A percentile compares a stretch with the other conserved stretches of the same genome.
Evolutionary conservation across 2,113 vertebrate genomes (phyloP).

Genomic region (Thinocorus orbignyianus): DNA sequence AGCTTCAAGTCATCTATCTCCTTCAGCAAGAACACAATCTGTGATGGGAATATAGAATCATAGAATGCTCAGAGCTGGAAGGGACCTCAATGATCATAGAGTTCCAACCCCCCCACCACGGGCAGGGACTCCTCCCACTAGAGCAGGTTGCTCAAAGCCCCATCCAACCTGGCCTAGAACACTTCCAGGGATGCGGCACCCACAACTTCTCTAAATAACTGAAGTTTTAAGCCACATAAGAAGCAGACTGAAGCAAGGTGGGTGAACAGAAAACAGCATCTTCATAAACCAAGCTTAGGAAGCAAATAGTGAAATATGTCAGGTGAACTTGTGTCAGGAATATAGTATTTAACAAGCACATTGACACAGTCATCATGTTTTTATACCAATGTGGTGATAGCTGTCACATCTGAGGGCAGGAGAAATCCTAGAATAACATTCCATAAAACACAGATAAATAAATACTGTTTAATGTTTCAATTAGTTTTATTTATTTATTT

Average conservation of each 20-base stretch:
- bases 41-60: neutral
- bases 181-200: no score
- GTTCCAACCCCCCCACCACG: no score
- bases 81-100: no score
- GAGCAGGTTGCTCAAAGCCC: no score
- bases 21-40: slow-evolving; percentile 85
- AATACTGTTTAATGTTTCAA: neutral
- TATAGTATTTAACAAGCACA: neutral
- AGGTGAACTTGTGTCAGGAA: neutral
- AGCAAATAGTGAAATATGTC: neutral
- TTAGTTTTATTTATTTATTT: neutral
- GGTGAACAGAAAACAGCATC: neutral
- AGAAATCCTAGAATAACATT: neutral
- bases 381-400: neutral
- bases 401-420: neutral
- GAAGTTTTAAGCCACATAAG: neutral
- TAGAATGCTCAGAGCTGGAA: no score
- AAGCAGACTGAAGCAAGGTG: neutral
- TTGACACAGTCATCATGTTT: neutral
- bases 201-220: no score
- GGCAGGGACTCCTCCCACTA: no score
- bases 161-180: no score
- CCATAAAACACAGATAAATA: neutral
- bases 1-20: slow-evolving; percentile 81
- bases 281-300: neutral